These are phyloP conservation scores for Plodia interpunctella DNA, from an alignment of 1,140 invertebrate genomes.

Conservation along the genomic window DNA sequence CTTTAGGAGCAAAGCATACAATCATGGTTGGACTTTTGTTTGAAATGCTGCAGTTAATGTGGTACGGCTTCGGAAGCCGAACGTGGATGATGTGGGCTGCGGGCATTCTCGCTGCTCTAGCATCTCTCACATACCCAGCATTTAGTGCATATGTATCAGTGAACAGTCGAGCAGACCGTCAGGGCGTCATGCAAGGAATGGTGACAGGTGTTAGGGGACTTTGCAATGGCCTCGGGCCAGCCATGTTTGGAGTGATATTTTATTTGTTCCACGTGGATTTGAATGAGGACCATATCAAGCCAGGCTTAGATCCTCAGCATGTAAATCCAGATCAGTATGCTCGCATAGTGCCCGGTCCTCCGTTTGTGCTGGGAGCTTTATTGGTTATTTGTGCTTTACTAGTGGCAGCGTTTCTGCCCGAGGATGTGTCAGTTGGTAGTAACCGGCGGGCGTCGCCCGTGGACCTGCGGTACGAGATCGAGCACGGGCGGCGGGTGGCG, in stretches of 20 bases:
- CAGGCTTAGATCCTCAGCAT: conserved; percentile 44
- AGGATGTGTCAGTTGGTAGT: conserved; percentile 77
- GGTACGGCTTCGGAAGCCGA: conserved; percentile 92
- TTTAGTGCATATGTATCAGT: conserved; percentile 99
- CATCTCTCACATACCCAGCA: conserved; percentile 98
- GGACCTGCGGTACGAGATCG: conserved; percentile 87
- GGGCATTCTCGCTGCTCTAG: conserved; percentile 95
- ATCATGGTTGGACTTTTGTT: conserved; percentile 97
- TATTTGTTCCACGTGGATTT: conserved; percentile 99
- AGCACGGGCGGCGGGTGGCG: conserved; percentile 84
- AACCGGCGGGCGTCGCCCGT: conserved; percentile 73
- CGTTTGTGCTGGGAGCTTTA: conserved; percentile 99
- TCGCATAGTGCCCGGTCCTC: conserved; percentile 96
- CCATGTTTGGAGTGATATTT: conserved; percentile 98
- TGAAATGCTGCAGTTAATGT: conserved; percentile 97
- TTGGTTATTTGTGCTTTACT: conserved; percentile 96
- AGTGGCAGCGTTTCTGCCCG: conserved; percentile 94
- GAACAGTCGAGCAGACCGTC: conserved; percentile 96
- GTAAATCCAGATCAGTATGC: conserved; percentile 55
- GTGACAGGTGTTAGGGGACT: conserved; percentile 97
- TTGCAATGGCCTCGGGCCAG: conserved; percentile 95
- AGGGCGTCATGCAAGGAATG: conserved; percentile 99
- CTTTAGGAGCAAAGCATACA: conserved; percentile 95
- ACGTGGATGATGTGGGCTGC: conserved; percentile 99
- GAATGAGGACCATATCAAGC: conserved; percentile 81